Conservation (phyloP, 2,888 invertebrate species). For the Hyles lineata region DNA sequence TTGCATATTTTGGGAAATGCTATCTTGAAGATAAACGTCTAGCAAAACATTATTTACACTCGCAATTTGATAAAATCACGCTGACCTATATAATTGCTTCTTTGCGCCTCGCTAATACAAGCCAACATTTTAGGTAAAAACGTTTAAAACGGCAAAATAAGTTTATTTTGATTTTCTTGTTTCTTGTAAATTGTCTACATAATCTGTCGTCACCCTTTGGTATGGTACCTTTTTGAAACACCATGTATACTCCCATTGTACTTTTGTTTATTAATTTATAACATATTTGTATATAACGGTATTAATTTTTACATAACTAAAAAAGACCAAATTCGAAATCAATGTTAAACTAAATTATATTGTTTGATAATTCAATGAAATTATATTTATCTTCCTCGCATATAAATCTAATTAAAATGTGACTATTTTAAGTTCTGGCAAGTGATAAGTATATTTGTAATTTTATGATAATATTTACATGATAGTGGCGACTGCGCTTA, state of each 20-base stretch:
- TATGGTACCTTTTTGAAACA: neutral
- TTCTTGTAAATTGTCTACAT: neutral
- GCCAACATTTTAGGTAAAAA: too few species aligned
- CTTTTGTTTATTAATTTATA: neutral
- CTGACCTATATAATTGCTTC: too few species aligned
- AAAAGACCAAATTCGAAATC: neutral
- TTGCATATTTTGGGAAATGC: too few species aligned
- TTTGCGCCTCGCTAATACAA: too few species aligned
- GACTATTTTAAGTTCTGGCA: neutral
- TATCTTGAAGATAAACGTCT: too few species aligned
- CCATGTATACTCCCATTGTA: neutral
- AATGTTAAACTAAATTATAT: neutral
- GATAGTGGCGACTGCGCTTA: neutral
- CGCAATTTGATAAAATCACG: too few species aligned
- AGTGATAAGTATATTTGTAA: neutral
- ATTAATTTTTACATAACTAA: neutral
- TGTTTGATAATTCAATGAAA: neutral
- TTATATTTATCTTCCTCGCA: slow-evolving; percentile 1
- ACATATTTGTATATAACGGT: neutral
- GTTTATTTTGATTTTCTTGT: neutral
- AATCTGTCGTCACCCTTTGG: too few species aligned
- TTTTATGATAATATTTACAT: slow-evolving; percentile 4
- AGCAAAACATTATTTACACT: too few species aligned
- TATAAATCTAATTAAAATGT: neutral
- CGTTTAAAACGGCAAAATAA: too few species aligned